These are phyloP conservation scores for Girardinichthys multiradiatus DNA, from an alignment of 2,113 vertebrate genomes.

Conservation along the genomic window DNA sequence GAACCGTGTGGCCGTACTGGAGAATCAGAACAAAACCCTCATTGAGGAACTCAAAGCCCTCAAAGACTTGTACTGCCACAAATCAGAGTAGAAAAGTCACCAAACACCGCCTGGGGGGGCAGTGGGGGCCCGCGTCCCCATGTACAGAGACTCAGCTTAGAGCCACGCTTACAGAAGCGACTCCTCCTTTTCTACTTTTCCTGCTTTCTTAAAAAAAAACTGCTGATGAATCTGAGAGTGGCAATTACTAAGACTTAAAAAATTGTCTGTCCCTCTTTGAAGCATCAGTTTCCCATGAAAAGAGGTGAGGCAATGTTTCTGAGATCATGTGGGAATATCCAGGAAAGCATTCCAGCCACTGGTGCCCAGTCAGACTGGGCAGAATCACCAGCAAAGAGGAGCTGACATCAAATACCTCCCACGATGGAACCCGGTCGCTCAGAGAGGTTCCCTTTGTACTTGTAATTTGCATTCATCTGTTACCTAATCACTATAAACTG, in stretches of 20 bases:
- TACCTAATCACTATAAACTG: slow-evolving; percentile 68
- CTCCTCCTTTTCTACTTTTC: slow-evolving; percentile 87
- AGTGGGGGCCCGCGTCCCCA: slow-evolving; percentile 34
- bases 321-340: neutral
- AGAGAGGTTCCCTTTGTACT: slow-evolving; percentile 42
- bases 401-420: neutral
- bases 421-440: slow-evolving; percentile 20
- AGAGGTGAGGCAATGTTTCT: neutral
- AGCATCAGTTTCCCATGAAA: slow-evolving; percentile 6
- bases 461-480: slow-evolving; percentile 63
- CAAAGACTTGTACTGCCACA: slow-evolving; percentile 99
- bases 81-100: slow-evolving; percentile 89
- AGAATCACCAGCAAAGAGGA: slow-evolving; percentile 62
- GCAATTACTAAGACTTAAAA: neutral
- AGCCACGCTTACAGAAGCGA: slow-evolving; percentile 74
- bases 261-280: no score
- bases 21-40: slow-evolving; percentile 99
- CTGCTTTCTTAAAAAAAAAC: slow-evolving; percentile 86
- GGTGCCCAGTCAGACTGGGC: slow-evolving; percentile 48
- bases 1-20: slow-evolving; percentile 98
- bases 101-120: slow-evolving; percentile 47
- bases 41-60: slow-evolving; percentile 99
- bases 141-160: slow-evolving; percentile 88
- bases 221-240: slow-evolving; percentile 49
- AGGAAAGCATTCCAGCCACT: slow-evolving; percentile 51